These are phyloP conservation scores for Pentalonia nigronervosa DNA, from an alignment of 1,140 invertebrate genomes.

Conservation along the genomic window DNA sequence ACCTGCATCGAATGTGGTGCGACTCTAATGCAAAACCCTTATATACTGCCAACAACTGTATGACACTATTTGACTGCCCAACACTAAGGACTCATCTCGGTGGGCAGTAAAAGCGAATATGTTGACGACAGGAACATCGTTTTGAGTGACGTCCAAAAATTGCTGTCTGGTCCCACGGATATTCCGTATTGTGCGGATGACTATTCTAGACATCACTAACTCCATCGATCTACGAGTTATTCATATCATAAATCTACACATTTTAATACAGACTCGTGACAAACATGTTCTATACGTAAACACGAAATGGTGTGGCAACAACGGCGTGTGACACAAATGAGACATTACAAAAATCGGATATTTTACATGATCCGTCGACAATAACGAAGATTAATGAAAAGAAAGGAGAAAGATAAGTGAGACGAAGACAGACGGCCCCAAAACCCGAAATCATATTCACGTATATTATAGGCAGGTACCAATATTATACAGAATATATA, in stretches of 20 bases:
- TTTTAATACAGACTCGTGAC: neutral
- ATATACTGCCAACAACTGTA: no score
- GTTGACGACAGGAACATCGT: no score
- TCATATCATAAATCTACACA: no score
- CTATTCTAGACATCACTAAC: neutral
- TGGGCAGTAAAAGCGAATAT: no score
- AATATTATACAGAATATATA: neutral
- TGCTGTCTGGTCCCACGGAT: no score
- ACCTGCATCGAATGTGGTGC: no score
- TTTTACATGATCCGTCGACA: neutral
- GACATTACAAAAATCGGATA: conserved; percentile 10
- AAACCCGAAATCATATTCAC: neutral
- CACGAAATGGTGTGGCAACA: neutral
- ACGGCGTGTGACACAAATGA: neutral
- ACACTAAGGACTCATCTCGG: no score
- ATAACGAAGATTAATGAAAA: conserved; percentile 17
- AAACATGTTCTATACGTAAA: neutral
- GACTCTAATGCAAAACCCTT: no score
- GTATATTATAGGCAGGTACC: neutral
- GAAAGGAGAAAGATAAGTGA: neutral
- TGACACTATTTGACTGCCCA: no score
- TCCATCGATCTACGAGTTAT: no score
- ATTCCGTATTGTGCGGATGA: neutral
- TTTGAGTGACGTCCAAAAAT: no score
- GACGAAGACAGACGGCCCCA: neutral